Evolutionary conservation across 2,888 invertebrate genomes (phyloP), one percentile per base, ranked within the genome.

Genomic region (Neoscelio sp.): DNA sequence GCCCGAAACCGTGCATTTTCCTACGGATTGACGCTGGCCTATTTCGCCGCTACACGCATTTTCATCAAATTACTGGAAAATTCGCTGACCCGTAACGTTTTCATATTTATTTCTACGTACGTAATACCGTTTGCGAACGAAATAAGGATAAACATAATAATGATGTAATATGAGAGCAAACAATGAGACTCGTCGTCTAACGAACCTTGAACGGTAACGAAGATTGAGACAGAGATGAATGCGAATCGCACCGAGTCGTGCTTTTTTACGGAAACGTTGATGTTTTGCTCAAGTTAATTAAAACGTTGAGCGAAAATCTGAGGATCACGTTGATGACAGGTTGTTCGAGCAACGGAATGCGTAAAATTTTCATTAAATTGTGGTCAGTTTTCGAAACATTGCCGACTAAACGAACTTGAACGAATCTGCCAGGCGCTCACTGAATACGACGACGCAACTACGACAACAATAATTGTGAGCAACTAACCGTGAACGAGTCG

Each of bases 401-500:
- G 84, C 81, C 78, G 81, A 82, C 76, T 81, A 83, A 83, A 82
- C 77, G 68, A 62, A 65, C 48, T 64, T 46, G 80, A 67, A 62
- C 71, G 70, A 56, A 68, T 78, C 58, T 56, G 54, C 52, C 42
- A 38, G 30, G 73, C 46, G 65, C 28, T 73, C 26, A 38, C 50
- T 52, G 65, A 48, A 58, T 71, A 44, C 77, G 77, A 77, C 71
- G 83, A 80, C 78, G 78, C 81, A 78, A 77, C 76, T 68, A 83
- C 78, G 52, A 81, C 81, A 79, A 84, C 83, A 85, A 87, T 87
- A 87, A 88, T 88, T 85, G 85, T 78, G 80, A 81, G 60, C 85
- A 83, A 85, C 86, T 83, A 80, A 81, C 84, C 86, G 82, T 85
- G 79, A 86, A 85, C 84, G 81, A 81, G 78, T 81, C 84, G 83